phyloP scores from a whole-genome alignment of 53 echinoderm and acorn worm genomes.

The Arbacia lixula region DNA sequence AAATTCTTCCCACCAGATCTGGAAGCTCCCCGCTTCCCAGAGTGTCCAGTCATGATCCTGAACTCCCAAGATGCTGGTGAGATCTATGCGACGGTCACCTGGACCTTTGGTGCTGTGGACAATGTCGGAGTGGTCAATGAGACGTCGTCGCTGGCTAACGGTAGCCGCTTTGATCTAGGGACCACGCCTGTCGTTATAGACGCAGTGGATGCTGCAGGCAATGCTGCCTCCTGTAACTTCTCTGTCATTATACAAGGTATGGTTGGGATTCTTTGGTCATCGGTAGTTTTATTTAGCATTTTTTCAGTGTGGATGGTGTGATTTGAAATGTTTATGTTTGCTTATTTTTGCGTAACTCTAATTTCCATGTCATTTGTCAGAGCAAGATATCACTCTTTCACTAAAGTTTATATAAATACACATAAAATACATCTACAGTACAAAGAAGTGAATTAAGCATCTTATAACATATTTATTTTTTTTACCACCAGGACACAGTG shows the following conservation, averaged over 20 bases:
- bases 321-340: too few species aligned
- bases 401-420: too few species aligned
- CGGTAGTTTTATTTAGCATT: neutral
- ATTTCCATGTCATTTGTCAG: too few species aligned
- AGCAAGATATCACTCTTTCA: too few species aligned
- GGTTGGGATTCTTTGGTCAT: neutral
- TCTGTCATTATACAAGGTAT: conserved; percentile 60
- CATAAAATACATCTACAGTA: too few species aligned
- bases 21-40: conserved; percentile 49
- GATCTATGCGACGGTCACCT: conserved; percentile 50
- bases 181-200: conserved; percentile 23
- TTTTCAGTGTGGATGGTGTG: too few species aligned
- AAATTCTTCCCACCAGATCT: too few species aligned
- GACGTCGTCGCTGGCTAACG: conserved; percentile 22
- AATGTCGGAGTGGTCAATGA: conserved; percentile 53
- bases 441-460: too few species aligned
- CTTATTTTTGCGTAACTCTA: too few species aligned
- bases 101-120: conserved; percentile 31
- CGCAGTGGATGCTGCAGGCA: conserved; percentile 61
- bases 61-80: conserved; percentile 27
- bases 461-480: too few species aligned
- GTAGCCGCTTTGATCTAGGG: conserved; percentile 39
- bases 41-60: conserved; percentile 61
- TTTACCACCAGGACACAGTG: too few species aligned
- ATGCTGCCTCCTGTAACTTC: conserved; percentile 49